Evolutionary conservation across 2,797 vertebrate species (phyloP).

Genomic region (Fistularia tabacaria): DNA sequence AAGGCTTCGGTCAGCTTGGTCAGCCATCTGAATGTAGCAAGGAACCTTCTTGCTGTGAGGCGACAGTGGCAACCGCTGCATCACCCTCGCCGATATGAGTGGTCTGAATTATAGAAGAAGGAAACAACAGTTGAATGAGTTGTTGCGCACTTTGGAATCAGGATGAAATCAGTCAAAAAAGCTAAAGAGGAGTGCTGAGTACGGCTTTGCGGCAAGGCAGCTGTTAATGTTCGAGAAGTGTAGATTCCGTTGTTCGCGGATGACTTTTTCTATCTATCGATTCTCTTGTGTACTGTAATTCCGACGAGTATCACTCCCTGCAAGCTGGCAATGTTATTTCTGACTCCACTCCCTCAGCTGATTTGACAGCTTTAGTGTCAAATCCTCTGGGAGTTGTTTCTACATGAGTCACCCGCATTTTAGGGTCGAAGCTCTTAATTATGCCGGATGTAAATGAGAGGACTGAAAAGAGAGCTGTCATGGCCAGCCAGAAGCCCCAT

Average conservation of each 20-base stretch:
- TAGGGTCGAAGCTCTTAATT: conserved; percentile 17
- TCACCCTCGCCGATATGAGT: too few species aligned
- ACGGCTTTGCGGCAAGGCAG: conserved; percentile 1
- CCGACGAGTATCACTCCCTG: conserved; percentile 17
- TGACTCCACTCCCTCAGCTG: conserved; percentile 42
- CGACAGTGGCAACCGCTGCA: too few species aligned
- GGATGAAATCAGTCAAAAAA: too few species aligned
- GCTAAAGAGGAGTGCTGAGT: not conserved
- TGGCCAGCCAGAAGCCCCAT: conserved; percentile 44
- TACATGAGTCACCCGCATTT: conserved; percentile 59
- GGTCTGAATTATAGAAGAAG: too few species aligned
- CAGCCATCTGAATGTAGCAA: too few species aligned
- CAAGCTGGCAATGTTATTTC: conserved; percentile 51
- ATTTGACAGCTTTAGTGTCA: conserved; percentile 49
- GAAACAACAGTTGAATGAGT: too few species aligned
- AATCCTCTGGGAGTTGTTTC: conserved; percentile 54
- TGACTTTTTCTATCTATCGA: conserved; percentile 5
- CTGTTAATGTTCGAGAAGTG: not conserved
- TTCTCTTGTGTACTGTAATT: conserved; percentile 13
- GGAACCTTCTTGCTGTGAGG: too few species aligned
- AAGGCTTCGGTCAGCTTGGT: too few species aligned
- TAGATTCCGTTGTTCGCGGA: conserved; percentile 3
- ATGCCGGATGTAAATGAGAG: conserved; percentile 33
- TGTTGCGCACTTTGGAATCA: too few species aligned
- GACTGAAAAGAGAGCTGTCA: conserved; percentile 44